Base-by-base conservation (phyloP, 2,113 vertebrate genomes). In the Danio rerio region DNA sequence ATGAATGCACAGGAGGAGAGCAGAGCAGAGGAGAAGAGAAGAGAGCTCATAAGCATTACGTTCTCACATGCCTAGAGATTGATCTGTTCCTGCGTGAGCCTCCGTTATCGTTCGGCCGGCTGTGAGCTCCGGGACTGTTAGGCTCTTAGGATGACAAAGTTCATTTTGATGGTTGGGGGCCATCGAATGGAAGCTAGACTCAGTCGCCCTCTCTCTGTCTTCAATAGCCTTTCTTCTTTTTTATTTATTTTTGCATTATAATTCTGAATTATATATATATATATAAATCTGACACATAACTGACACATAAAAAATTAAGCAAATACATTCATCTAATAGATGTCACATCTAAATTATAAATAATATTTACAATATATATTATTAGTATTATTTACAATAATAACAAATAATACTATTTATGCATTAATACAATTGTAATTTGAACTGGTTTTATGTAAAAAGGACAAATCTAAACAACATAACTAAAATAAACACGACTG, bases 1-100 rank as follows among this genome's bases (percentile, higher is more conserved):
- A 93, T 92, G 91, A 94, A 91, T 90, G 92, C 93, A 92, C 92
- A 93, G 89, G 87, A 90, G 91, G 90, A 89, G 88, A 90, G 88
- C 88, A 87, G 84, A 90, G 87, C 88, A 87, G 84, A 75, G 20
- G 90, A 92, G 89, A 89, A 88, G 89, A 90, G 92, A 92, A 86
- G 84, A 89, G 87, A 87, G 3, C 76, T 80, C 70, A 6, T 20
- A 65, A 58, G 42, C 74, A 61, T 82, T 50, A 61, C 50, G 47
- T 31, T 31, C 52, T 50, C 69, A 68, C 59, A 59, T 16, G 62
- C n/a, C 16, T 9, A 1, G 20, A 31, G 59, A 71, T 50, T 59
- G 74, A 55, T 66, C 50, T 52, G 20, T 45, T 43, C 47, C 20
- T 74, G 53, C 50, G 88, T 88, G 88, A 87, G 85, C 87, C 76